These are phyloP conservation scores for Pachycephus smyrnensis DNA, from an alignment of 2,888 invertebrate species.

Conservation along the genomic window DNA sequence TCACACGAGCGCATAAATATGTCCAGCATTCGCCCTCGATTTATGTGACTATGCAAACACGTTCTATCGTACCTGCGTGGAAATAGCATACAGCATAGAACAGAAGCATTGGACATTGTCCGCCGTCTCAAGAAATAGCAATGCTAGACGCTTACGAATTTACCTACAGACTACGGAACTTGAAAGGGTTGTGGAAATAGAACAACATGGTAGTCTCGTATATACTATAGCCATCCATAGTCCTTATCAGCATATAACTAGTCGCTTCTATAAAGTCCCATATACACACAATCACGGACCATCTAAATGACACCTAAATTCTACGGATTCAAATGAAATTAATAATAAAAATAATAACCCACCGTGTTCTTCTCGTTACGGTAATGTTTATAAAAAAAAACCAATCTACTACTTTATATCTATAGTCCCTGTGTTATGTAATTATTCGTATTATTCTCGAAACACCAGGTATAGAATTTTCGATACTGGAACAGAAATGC, in stretches of 20 bases:
- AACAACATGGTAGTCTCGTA: neutral
- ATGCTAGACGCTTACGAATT: neutral
- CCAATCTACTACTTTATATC: neutral
- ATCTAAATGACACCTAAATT: neutral
- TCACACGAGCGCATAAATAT: constrained; percentile 41
- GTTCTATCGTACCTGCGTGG: constrained; percentile 15
- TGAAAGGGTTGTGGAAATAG: neutral
- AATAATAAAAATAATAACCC: no score
- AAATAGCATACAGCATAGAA: neutral
- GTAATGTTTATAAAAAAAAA: neutral
- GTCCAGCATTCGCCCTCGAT: constrained; percentile 39
- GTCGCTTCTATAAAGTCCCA: neutral
- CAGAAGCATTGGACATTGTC: neutral
- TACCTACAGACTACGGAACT: neutral
- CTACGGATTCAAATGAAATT: neutral
- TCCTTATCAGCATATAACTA: neutral
- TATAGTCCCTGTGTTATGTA: neutral
- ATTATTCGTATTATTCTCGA: neutral
- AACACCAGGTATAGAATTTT: neutral
- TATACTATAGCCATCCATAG: neutral
- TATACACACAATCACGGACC: neutral
- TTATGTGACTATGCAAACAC: constrained; percentile 42
- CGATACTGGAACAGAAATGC: neutral
- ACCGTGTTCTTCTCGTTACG: no score
- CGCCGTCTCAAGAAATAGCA: constrained; percentile 1